Base-by-base conservation (phyloP, 1,140 invertebrate genomes). In the Diabrotica virgifera region DNA sequence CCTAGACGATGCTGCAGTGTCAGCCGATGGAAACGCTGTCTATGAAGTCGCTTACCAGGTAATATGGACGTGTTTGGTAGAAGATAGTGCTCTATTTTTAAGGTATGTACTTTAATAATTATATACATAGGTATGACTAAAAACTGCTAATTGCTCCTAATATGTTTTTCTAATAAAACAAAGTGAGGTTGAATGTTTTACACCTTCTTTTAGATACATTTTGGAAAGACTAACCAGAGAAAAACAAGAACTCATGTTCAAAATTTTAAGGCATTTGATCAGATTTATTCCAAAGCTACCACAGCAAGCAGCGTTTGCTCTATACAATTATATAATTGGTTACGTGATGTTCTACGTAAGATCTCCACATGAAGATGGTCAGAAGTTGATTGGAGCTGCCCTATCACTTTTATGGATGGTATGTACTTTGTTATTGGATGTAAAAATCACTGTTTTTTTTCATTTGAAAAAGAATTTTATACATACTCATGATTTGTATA, bases 341-440 rank as follows among this genome's bases (percentile, higher is more conserved):
- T 99, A 98, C 76, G 92, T 99, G 1, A 99, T 99, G 97, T 99
- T 98, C 81, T 98, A 99, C 77, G 96, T 98, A 0, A 81, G 98
- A 59, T 90, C 94, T 8, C 94, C 96, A 0, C 93, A 96, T 74
- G 96, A 98, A 76, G 91, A 93, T 38, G 93, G 94, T 3, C 94
- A 97, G 74, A 92, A 94, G 72, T 76, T 83, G 53, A 96, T 99
- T 63, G 94, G 93, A 37, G 91, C 94, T 9, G 96, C 97, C 0
- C 81, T 99, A 2, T 96, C 95, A 0, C 87, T 99, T 61, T 80
- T 99, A 0, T 99, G 97, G 96, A 95, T 97, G 90, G 95, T 96
- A 80, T n/a, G n/a, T n/a, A n/a, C n/a, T n/a, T n/a, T n/a, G n/a
- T n/a, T n/a, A n/a, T 82, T 24, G 77, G 72, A 66, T 53, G 3